phyloP scores from a whole-genome alignment of 2,113 vertebrate species.

The Girardinichthys multiradiatus region DNA sequence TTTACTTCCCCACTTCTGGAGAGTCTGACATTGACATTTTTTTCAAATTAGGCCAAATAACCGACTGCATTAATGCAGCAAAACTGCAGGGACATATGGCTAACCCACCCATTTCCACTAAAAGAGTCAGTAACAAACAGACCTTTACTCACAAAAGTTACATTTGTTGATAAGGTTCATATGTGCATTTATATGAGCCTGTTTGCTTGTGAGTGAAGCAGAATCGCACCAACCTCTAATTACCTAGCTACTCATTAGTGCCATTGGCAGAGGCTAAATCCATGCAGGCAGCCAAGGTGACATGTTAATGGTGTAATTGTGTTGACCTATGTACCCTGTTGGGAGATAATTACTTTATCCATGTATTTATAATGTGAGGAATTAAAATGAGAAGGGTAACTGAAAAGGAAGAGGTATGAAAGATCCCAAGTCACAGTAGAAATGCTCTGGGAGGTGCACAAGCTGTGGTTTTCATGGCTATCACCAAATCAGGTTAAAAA shows the following conservation, averaged over 20 bases:
- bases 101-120: slow-evolving; percentile 11
- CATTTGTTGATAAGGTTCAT: slow-evolving; percentile 11
- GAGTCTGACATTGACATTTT: slow-evolving; percentile 43
- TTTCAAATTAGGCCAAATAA: slow-evolving; percentile 43
- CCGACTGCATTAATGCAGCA: slow-evolving; percentile 13
- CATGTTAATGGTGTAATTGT: slow-evolving; percentile 72
- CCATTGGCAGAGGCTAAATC: slow-evolving; percentile 65
- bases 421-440: slow-evolving; percentile 35
- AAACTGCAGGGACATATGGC: slow-evolving; percentile 47
- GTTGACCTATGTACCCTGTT: slow-evolving; percentile 62
- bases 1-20: slow-evolving; percentile 7
- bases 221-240: slow-evolving; percentile 63
- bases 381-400: slow-evolving; percentile 47
- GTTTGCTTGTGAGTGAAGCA: slow-evolving; percentile 37
- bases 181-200: slow-evolving; percentile 19
- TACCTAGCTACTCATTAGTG: slow-evolving; percentile 69
- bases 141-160: slow-evolving; percentile 1
- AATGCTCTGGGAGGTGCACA: slow-evolving; percentile 40
- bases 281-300: slow-evolving; percentile 58
- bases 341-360: slow-evolving; percentile 71
- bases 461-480: slow-evolving; percentile 45
- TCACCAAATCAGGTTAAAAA: slow-evolving; percentile 47
- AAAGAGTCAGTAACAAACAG: slow-evolving; percentile 8
- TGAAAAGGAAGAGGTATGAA: slow-evolving; percentile 26
- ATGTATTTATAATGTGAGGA: slow-evolving; percentile 61